Evolutionary conservation across 2,888 invertebrate genomes (phyloP), one percentile per base, ranked within the genome.

Genomic region (Epinotia demarniana): DNA sequence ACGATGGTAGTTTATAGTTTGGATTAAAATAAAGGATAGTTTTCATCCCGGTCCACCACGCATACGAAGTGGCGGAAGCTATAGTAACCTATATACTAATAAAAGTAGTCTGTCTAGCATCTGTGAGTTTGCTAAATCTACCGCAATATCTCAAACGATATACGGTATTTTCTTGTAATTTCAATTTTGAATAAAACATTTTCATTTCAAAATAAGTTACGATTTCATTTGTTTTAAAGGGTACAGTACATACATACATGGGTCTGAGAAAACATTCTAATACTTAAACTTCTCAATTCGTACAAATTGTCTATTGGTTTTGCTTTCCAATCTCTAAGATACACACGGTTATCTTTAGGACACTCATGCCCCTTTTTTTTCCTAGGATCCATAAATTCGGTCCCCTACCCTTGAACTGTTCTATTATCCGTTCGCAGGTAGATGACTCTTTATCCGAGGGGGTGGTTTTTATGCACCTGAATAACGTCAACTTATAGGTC

Each of bases 391-490:
- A 77, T 79, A 75, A 81, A 78, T 75, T 79, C 58, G 39, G 77
- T 80, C 80, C 80, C 79, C 79, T 79, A 79, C 67, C 71, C 61
- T 67, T 76, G 76, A 77, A 72, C 70, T 62, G 72, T 78, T 79
- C 79, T 80, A 80, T 80, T 80, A 80, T 79, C 74, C 73, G 46
- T 73, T 73, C 78, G 85, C 85, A 85, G 85, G 85, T 85, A 85
- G 85, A 81, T 81, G 83, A 83, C 81, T 82, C 82, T 83, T 81
- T 69, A 71, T 67, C 46, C 67, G 67, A 67, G 71, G 57, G 61
- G 63, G 67, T 72, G 67, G 53, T 75, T 75, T 73, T 75, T 75
- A 49, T 72, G 67, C 57, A 33, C 55, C 19, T 19, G 46, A 67
- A 67, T 61, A 75, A 71, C 33, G 49, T 49, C 53, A 66, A 53